Evolutionary conservation across 1,140 invertebrate species (phyloP), one percentile per base, ranked within the genome.

Genomic region (Leptinotarsa texana): DNA sequence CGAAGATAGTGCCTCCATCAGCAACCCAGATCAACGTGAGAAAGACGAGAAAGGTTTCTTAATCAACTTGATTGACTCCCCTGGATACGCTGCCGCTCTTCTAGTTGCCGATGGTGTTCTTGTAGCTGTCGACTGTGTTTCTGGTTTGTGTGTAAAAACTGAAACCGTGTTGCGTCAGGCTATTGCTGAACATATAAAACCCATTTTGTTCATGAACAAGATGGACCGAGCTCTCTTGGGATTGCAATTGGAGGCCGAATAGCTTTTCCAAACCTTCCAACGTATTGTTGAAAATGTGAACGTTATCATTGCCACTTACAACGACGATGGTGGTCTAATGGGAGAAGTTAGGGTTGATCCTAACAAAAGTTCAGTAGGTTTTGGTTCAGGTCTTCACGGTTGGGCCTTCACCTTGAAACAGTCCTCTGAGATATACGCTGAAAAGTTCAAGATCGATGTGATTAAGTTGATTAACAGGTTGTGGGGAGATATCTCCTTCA

Each of bases 371-470:
- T 99, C 96, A 77, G 98, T 99, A 78, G 98, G 98, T 85, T 99
- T 99, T 87, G 98, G 98, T 77, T 99, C 98, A 51, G 98, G 95
- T 84, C 93, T 99, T 69, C 98, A 99, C 86, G 98, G 98, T 72
- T 99, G 98, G 98, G 98, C 98, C 71, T 99, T 99, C 86, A 99
- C 98, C 70, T 89, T 99, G 61, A 99, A 99, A 88, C 97, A 99
- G 88, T 99, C 99, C 89, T 92, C 98, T 73, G 97, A 99, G 87
- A 98, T 99, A 93, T 99, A 99, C 86, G 93, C 96, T 49, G 94
- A 95, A 82, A 99, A 99, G 88, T 99, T 99, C 90, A 97, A 97
- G 87, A 98, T 99, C 82, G 95, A 98, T 86, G 92, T 96, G 75
- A 93, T 95, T 68, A 99, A 99, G 86, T 91, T 99, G 81, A 99